These are phyloP conservation scores for Eufriesea mexicana DNA, from an alignment of 1,140 invertebrate genomes.

Conservation along the genomic window DNA sequence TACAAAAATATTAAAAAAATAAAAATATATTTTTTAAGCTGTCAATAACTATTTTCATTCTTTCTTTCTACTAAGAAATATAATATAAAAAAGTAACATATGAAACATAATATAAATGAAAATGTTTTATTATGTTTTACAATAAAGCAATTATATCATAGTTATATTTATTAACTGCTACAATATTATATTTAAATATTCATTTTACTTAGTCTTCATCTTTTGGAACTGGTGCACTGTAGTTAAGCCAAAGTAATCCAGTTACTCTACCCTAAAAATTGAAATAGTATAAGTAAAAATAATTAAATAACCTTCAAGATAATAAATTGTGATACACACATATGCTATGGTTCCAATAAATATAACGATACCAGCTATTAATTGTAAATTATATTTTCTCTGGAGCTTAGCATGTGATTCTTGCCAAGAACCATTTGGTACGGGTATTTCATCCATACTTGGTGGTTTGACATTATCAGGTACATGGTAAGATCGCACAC, in stretches of 20 bases:
- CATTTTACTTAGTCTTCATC: slow-evolving; percentile 23
- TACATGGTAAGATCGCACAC: slow-evolving; percentile 67
- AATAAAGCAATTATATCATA: slow-evolving; percentile 14
- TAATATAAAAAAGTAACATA: not conserved
- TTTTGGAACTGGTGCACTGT: slow-evolving; percentile 13
- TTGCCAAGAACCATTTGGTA: slow-evolving; percentile 89
- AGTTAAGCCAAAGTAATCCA: slow-evolving; percentile 52
- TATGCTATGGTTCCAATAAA: slow-evolving; percentile 83
- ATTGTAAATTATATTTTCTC: slow-evolving; percentile 86
- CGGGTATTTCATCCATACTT: slow-evolving; percentile 88
- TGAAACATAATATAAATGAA: slow-evolving; percentile 31
- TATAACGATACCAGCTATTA: slow-evolving; percentile 85
- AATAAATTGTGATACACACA: slow-evolving; percentile 80
- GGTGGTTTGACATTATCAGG: slow-evolving; percentile 72
- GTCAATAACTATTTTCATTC: not conserved
- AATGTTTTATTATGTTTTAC: slow-evolving; percentile 45
- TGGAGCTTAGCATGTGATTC: slow-evolving; percentile 85
- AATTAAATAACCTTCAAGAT: not conserved
- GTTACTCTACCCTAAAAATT: slow-evolving; percentile 48
- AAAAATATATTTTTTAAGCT: not conserved
- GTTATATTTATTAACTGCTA: slow-evolving; percentile 37
- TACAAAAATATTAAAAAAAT: not conserved
- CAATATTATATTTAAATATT: slow-evolving; percentile 33
- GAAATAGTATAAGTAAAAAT: not conserved
- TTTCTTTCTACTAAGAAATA: not conserved